phyloP scores from a whole-genome alignment of 2,113 vertebrate genomes.

The Catagonus wagneri region DNA sequence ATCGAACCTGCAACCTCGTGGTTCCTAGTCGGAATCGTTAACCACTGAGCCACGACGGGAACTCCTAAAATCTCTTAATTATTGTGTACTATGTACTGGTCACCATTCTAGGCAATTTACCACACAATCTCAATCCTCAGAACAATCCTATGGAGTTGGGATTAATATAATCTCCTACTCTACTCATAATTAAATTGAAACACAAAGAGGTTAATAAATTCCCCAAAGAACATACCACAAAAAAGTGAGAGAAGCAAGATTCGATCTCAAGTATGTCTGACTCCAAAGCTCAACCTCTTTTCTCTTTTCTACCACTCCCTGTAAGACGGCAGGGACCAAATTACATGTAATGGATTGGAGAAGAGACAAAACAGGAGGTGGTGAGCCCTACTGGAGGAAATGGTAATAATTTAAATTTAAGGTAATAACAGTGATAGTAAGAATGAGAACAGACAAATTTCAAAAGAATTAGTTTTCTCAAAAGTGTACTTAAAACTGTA shows the following conservation, averaged over 20 bases:
- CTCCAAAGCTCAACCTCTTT: background rate
- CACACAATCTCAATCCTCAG: background rate
- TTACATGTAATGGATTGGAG: background rate
- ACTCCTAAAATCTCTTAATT: background rate
- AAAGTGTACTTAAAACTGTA: slow-evolving; percentile 44
- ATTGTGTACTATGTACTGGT: background rate
- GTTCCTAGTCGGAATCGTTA: too few relatives aligned
- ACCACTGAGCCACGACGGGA: too few relatives aligned
- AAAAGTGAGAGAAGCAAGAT: background rate
- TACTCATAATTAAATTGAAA: background rate
- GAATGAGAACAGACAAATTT: slow-evolving; percentile 45
- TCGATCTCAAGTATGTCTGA: background rate
- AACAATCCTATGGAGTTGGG: background rate
- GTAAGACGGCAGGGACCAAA: background rate
- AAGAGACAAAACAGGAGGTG: background rate
- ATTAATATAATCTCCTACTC: background rate
- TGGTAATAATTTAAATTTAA: slow-evolving; percentile 39
- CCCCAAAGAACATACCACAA: background rate
- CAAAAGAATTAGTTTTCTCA: slow-evolving; percentile 40
- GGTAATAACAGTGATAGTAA: background rate
- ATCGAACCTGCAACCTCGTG: too few relatives aligned
- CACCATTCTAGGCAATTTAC: background rate
- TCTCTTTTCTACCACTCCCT: background rate
- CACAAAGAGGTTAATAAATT: background rate
- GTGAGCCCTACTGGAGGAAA: background rate